Evolutionary conservation across 2,797 vertebrate species (phyloP).

Genomic region (Scolopax rusticola): DNA sequence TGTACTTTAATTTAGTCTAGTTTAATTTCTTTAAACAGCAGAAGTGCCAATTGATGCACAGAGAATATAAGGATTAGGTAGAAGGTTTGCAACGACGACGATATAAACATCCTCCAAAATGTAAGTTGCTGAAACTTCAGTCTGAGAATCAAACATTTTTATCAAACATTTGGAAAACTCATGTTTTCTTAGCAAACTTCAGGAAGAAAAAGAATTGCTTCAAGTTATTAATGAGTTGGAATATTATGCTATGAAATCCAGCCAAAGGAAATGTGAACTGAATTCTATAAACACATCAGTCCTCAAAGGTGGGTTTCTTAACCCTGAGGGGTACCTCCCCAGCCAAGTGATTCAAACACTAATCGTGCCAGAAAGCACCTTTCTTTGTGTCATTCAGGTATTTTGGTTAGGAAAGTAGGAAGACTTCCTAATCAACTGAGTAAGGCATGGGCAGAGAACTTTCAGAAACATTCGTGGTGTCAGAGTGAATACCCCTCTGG

Average conservation of each 20-base stretch:
- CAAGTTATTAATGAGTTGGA: not conserved
- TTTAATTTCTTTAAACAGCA: conserved; percentile 5
- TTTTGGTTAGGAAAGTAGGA: not conserved
- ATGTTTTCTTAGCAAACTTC: not conserved
- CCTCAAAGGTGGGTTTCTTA: not conserved
- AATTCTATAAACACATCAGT: not conserved
- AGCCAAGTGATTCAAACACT: not conserved
- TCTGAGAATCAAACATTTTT: not conserved
- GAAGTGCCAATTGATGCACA: not conserved
- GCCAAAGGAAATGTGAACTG: not conserved
- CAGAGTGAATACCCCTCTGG: not conserved
- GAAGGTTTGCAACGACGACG: not conserved
- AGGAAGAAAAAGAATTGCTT: not conserved
- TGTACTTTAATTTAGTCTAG: not conserved
- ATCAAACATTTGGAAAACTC: not conserved
- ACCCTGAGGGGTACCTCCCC: not conserved
- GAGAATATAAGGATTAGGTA: not conserved
- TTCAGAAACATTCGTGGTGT: not conserved
- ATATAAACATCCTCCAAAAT: not conserved
- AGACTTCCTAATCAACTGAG: not conserved
- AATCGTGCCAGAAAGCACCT: not conserved
- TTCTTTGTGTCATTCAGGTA: not conserved
- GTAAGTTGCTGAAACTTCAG: not conserved
- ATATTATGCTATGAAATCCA: not conserved
- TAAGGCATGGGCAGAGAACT: not conserved